phyloP scores from a whole-genome alignment of 2,113 vertebrate genomes.

The Semnornis frantzii region DNA sequence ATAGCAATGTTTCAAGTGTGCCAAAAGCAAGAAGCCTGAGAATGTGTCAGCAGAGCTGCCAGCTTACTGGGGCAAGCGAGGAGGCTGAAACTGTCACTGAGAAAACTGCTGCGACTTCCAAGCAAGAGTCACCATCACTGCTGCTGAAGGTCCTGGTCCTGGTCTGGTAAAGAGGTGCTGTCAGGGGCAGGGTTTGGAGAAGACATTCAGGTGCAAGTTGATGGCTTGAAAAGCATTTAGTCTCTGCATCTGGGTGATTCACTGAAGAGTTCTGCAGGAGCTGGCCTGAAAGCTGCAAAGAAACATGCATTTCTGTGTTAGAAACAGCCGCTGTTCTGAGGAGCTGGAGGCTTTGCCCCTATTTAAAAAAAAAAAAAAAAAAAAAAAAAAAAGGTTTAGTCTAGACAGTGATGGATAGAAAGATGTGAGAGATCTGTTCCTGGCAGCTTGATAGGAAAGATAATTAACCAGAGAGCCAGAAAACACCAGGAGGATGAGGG shows the following conservation, averaged over 20 bases:
- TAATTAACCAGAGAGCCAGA: constrained; percentile 23
- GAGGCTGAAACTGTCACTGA: background rate
- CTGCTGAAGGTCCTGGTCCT: background rate
- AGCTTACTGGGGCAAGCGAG: background rate
- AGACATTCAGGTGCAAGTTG: background rate
- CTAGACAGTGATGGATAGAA: background rate
- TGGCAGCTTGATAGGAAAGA: constrained; percentile 14
- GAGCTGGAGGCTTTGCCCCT: background rate
- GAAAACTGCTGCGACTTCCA: background rate
- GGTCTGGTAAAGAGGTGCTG: background rate
- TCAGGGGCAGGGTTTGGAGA: background rate
- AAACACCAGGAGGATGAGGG: background rate
- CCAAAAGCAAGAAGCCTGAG: constrained; percentile 20
- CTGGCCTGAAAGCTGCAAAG: constrained; percentile 18
- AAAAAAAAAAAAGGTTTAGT: background rate
- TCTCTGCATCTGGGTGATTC: background rate
- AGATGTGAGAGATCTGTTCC: background rate
- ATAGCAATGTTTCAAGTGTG: background rate
- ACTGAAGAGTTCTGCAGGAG: background rate
- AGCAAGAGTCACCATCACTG: background rate
- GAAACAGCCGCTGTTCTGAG: background rate
- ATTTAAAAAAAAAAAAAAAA: background rate
- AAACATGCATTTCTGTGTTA: background rate
- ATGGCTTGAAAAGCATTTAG: background rate
- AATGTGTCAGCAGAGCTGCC: constrained; percentile 10